A percentile compares a stretch with the other conserved stretches of the same genome.
Conservation (phyloP, 2,888 invertebrate genomes). For the Creontiades dilutus region DNA sequence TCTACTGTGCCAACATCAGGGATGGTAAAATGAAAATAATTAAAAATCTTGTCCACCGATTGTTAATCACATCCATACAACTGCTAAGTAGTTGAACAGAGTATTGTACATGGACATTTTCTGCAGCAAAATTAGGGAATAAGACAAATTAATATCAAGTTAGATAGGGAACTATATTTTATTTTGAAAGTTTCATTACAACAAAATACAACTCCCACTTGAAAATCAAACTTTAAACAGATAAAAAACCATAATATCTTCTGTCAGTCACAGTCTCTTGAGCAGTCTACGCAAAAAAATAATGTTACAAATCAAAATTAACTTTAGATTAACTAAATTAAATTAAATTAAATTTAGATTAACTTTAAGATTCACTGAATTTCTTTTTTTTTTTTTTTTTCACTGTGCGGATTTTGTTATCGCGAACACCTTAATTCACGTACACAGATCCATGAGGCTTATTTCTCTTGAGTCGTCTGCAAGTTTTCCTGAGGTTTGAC, state of each 20-base stretch:
- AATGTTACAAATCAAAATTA: not conserved
- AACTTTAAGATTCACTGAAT: too few species aligned
- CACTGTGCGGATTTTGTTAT: too few species aligned
- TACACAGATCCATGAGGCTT: too few species aligned
- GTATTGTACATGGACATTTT: not conserved
- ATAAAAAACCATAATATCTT: not conserved
- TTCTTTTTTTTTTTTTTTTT: too few species aligned
- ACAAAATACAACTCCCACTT: not conserved
- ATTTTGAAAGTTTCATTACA: constrained; percentile 16
- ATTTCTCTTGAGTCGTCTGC: too few species aligned
- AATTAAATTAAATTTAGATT: too few species aligned
- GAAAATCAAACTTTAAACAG: not conserved
- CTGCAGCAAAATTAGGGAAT: not conserved
- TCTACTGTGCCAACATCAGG: not conserved
- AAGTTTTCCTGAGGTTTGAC: too few species aligned
- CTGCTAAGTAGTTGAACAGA: not conserved
- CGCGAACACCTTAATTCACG: too few species aligned
- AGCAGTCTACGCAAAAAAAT: constrained; percentile 17
- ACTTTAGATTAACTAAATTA: too few species aligned
- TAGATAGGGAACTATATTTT: constrained; percentile 10
- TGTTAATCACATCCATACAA: not conserved
- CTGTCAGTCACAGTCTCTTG: constrained; percentile 35
- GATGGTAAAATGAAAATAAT: not conserved
- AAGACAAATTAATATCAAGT: constrained; percentile 4
- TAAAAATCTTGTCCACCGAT: not conserved